Evolutionary conservation across 1,140 invertebrate species (phyloP).

Genomic region (Caenorhabditis elegans): DNA sequence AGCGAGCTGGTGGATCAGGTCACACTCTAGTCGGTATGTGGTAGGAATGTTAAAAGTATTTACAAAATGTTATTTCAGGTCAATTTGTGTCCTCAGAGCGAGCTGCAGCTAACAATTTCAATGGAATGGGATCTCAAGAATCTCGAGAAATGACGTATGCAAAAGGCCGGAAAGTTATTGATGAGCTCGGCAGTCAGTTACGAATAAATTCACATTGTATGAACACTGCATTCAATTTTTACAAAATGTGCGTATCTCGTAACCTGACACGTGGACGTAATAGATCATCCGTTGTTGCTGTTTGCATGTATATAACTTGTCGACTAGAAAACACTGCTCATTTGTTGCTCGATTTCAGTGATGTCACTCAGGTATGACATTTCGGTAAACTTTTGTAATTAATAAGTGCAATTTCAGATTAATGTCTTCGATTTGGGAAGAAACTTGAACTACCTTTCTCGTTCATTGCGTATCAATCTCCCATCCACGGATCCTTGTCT

Average conservation of each 20-base stretch:
- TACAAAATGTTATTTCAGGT: conserved; percentile 46
- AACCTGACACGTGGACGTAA: conserved; percentile 85
- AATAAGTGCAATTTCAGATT: conserved; percentile 72
- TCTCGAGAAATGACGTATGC: conserved; percentile 60
- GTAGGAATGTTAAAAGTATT: neutral
- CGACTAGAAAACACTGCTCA: conserved; percentile 87
- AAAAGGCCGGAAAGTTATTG: conserved; percentile 61
- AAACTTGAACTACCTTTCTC: conserved; percentile 84
- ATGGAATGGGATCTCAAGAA: conserved; percentile 54
- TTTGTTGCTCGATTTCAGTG: conserved; percentile 97
- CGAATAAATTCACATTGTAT: conserved; percentile 83
- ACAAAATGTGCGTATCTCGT: conserved; percentile 86
- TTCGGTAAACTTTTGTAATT: neutral
- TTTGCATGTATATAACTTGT: conserved; percentile 96
- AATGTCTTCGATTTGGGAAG: conserved; percentile 92
- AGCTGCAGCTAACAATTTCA: conserved; percentile 51
- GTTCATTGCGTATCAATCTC: conserved; percentile 86
- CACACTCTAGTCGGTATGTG: conserved; percentile 43
- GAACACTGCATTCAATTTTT: conserved; percentile 90
- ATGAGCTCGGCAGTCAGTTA: conserved; percentile 63
- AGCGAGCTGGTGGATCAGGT: conserved; percentile 76
- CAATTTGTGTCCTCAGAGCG: conserved; percentile 61
- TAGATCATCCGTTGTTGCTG: conserved; percentile 83
- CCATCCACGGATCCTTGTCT: conserved; percentile 89
- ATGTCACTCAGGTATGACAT: conserved; percentile 75